Base-by-base conservation (phyloP, 2,888 invertebrate genomes). In the Tridacna gigas region DNA sequence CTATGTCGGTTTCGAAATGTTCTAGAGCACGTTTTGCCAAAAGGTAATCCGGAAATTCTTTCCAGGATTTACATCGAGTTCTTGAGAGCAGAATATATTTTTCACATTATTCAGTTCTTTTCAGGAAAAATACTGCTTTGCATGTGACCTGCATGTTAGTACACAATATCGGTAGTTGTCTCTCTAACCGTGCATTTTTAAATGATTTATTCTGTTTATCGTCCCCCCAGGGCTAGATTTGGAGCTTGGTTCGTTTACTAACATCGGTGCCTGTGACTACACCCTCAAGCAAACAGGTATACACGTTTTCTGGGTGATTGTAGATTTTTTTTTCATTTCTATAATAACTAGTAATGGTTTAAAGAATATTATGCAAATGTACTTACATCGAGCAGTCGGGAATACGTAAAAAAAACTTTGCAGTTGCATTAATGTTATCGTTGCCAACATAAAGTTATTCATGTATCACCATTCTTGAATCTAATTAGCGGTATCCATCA, bases 231-330 rank as follows among this genome's bases (percentile, higher is more conserved):
- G 88, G 48, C 74, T 88, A 79, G 85, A 85, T 80, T 82, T 88
- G 88, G 85, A 85, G 61, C 85, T 83, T 26, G 88, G 88, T 78
- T 60, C 79, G 26, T 74, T 75, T 79, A 85, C 88, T n/a, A 75
- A 75, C 80, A 83, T 88, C 78, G 83, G 75, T 69, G 77, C 79
- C 83, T 88, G 88, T 82, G 80, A 82, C 45, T 88, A 86, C 80
- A 86, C 88, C 11, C 88, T 88, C 63, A 79, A 86, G 77, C 85
- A 85, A 83, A 88, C 83, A 88, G 88, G 88, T 88, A 88, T 85
- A 77, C n/a, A 75, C 61, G 26, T 20, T 63, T 75, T 67, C 67
- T 71, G 71, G 71, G 71, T 71, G 71, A 71, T 71, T 20, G 71
- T 71, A 71, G 71, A 71, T 28, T 51, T 48, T 48, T 71, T 47